A percentile compares a stretch with the other conserved stretches of the same genome.
phyloP scores from a whole-genome alignment of 2,888 invertebrate genomes.

The Cantharis nigra region DNA sequence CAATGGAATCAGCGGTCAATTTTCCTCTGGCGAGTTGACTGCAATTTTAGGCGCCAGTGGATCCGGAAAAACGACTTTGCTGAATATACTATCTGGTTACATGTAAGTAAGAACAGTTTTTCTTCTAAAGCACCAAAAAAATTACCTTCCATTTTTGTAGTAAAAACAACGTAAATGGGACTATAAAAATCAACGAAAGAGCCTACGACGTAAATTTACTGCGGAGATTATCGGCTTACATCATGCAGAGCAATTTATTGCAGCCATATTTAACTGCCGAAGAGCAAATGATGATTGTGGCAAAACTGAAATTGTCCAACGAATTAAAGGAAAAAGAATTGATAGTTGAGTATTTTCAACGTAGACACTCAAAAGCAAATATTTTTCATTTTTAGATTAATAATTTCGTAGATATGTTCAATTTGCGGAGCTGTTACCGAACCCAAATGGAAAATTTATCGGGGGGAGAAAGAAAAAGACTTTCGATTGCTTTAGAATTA shows the following conservation, averaged over 20 bases:
- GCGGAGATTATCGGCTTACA: neutral
- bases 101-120: slow-evolving; percentile 57
- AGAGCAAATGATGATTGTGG: neutral
- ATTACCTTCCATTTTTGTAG: neutral
- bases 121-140: too few species aligned
- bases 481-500: slow-evolving; percentile 76
- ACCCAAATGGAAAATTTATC: slow-evolving; percentile 71
- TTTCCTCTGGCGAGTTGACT: slow-evolving; percentile 65
- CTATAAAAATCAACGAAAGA: neutral
- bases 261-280: neutral
- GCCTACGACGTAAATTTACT: neutral
- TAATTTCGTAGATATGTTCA: neutral
- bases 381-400: neutral
- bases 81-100: slow-evolving; percentile 78
- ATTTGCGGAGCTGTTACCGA: neutral
- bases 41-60: slow-evolving; percentile 82
- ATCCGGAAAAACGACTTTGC: slow-evolving; percentile 73
- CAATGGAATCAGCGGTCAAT: slow-evolving; percentile 63
- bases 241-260: neutral
- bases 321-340: neutral
- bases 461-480: slow-evolving; percentile 79
- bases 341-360: neutral
- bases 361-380: too few species aligned
- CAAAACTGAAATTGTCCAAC: neutral
- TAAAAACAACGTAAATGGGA: neutral